phyloP scores from a whole-genome alignment of 2,113 vertebrate species.

The Saguinus midas region DNA sequence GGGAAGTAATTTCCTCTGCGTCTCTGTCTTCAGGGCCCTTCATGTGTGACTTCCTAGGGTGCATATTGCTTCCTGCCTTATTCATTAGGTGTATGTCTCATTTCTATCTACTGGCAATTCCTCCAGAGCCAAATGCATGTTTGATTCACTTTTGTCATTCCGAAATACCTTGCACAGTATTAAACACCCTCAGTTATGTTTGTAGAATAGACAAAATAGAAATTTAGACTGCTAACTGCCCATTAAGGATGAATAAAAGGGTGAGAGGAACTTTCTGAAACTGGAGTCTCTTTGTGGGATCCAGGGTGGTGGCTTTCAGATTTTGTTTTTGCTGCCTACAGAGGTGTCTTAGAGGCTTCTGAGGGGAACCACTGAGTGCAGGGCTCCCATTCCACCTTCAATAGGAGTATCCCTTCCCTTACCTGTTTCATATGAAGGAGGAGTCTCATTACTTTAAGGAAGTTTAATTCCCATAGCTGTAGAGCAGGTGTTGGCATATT shows the following conservation, averaged over 20 bases:
- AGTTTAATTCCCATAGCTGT: not conserved
- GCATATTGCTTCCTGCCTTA: not conserved
- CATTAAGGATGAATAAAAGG: not conserved
- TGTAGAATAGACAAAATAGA: not conserved
- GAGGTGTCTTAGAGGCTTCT: not conserved
- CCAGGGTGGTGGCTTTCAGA: not conserved
- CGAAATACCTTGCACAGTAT: too few relatives aligned
- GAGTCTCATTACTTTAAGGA: not conserved
- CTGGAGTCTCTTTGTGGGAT: not conserved
- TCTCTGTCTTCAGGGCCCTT: not conserved
- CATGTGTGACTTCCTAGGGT: not conserved
- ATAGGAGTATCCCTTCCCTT: not conserved
- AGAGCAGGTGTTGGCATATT: not conserved
- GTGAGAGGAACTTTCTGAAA: not conserved
- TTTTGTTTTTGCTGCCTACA: not conserved
- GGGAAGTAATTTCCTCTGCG: not conserved
- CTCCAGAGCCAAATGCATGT: not conserved
- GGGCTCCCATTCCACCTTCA: not conserved
- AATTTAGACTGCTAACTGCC: not conserved
- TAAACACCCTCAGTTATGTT: not conserved
- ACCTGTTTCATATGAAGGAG: not conserved
- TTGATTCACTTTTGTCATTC: not conserved
- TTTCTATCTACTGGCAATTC: not conserved
- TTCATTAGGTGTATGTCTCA: not conserved
- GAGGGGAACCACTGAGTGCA: rapidly evolving